Evolutionary conservation across 2,888 invertebrate species (phyloP).

Genomic region (Geotrupes spiniger): DNA sequence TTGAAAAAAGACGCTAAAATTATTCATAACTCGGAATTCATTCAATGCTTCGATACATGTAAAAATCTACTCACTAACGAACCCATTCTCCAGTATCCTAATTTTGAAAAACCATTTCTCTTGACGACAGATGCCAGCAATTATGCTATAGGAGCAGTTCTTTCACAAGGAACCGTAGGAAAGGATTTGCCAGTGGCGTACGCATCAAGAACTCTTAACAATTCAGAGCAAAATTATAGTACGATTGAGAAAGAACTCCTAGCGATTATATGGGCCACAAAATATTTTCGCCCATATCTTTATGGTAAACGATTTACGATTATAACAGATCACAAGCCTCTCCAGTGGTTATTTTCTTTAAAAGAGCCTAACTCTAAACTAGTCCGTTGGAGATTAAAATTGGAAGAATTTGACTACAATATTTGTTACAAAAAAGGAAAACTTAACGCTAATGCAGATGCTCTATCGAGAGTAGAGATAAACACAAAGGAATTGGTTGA

Average conservation of each 20-base stretch:
- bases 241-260: too few relatives aligned
- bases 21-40: conserved; percentile 4
- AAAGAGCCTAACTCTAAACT: conserved; percentile 13
- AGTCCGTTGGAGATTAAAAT: conserved; percentile 3
- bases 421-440: conserved; percentile 14
- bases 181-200: too few relatives aligned
- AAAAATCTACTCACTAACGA: conserved; percentile 16
- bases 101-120: conserved; percentile 18
- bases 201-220: too few relatives aligned
- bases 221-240: too few relatives aligned
- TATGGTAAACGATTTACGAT: conserved; percentile 7
- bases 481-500: too few relatives aligned
- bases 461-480: conserved; percentile 7
- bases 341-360: conserved; percentile 9
- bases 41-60: conserved; percentile 10
- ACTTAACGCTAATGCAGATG: conserved; percentile 13
- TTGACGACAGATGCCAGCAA: too few relatives aligned
- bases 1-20: conserved; percentile 14
- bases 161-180: too few relatives aligned
- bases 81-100: conserved; percentile 16
- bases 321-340: conserved; percentile 12
- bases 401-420: conserved; percentile 13
- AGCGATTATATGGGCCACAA: conserved; percentile 8
- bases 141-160: too few relatives aligned
- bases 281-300: conserved; percentile 10